These are phyloP conservation scores for Mohoua ochrocephala DNA, from an alignment of 2,113 vertebrate species.

Conservation along the genomic window DNA sequence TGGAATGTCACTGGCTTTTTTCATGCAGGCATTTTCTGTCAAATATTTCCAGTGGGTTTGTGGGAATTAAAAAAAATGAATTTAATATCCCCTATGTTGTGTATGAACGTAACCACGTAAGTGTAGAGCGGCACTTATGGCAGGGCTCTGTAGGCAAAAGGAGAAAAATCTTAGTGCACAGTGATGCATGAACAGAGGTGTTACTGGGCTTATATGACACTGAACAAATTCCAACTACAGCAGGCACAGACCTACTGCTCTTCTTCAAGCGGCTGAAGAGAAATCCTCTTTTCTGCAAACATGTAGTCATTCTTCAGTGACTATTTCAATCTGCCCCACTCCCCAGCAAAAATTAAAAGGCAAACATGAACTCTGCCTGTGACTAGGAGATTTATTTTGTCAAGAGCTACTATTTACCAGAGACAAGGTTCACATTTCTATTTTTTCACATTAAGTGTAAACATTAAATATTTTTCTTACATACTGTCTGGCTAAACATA, in stretches of 20 bases:
- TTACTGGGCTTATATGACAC: neutral
- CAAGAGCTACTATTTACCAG: neutral
- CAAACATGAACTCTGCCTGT: neutral
- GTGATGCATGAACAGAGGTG: neutral
- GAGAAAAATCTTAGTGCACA: neutral
- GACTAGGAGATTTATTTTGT: neutral
- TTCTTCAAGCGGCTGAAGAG: neutral
- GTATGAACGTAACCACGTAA: neutral
- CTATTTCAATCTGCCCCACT: neutral
- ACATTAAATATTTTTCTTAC: neutral
- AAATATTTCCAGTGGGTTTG: neutral
- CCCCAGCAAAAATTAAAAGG: neutral
- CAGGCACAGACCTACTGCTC: neutral
- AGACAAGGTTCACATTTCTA: neutral
- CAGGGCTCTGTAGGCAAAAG: neutral
- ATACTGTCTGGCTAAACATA: neutral
- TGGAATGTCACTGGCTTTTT: neutral
- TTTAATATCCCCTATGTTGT: neutral
- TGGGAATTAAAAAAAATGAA: neutral
- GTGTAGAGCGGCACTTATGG: neutral
- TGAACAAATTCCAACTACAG: neutral
- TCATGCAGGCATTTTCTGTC: neutral
- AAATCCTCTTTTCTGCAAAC: constrained; percentile 14
- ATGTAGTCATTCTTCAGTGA: neutral
- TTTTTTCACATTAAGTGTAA: neutral